A percentile compares a stretch with the other conserved stretches of the same genome.
These are phyloP conservation scores for Syngnathus rostellatus DNA, from an alignment of 2,797 vertebrate species.

Conservation along the genomic window DNA sequence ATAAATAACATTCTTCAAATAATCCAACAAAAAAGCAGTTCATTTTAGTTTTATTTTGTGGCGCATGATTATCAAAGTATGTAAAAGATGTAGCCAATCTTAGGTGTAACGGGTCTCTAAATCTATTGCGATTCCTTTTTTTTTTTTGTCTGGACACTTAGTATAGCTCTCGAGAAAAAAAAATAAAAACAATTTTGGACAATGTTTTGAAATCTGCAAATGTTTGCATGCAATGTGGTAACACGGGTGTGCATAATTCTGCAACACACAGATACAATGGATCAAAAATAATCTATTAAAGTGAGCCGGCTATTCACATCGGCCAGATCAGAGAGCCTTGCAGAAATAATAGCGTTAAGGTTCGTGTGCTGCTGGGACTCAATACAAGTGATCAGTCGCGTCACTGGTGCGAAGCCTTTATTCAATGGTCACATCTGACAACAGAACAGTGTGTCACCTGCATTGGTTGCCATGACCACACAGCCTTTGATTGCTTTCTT, in stretches of 20 bases:
- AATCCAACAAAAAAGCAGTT: not conserved
- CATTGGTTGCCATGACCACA: slow-evolving; percentile 40
- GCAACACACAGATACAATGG: not conserved
- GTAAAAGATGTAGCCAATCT: slow-evolving; percentile 18
- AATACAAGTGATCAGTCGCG: slow-evolving; percentile 57
- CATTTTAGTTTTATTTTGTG: not conserved
- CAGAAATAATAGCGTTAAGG: too few relatives aligned
- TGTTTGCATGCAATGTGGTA: not conserved
- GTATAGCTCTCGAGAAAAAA: slow-evolving; percentile 16
- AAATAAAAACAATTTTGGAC: slow-evolving; percentile 56
- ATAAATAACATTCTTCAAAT: not conserved
- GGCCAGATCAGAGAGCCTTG: slow-evolving; percentile 38
- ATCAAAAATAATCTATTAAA: slow-evolving; percentile 17
- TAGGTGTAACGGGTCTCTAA: slow-evolving; percentile 29
- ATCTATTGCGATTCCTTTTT: slow-evolving; percentile 24
- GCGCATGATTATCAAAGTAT: slow-evolving; percentile 17
- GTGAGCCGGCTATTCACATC: slow-evolving; percentile 20
- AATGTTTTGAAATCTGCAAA: not conserved
- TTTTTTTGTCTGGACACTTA: slow-evolving; percentile 40
- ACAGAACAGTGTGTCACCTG: slow-evolving; percentile 39
- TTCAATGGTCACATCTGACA: slow-evolving; percentile 34
- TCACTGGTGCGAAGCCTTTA: slow-evolving; percentile 59
- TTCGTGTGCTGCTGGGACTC: slow-evolving; percentile 31
- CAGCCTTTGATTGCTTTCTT: slow-evolving; percentile 36
- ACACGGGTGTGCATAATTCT: not conserved